Evolutionary conservation across 2,797 vertebrate species (phyloP).

Genomic region (Luscinia megarhynchos): DNA sequence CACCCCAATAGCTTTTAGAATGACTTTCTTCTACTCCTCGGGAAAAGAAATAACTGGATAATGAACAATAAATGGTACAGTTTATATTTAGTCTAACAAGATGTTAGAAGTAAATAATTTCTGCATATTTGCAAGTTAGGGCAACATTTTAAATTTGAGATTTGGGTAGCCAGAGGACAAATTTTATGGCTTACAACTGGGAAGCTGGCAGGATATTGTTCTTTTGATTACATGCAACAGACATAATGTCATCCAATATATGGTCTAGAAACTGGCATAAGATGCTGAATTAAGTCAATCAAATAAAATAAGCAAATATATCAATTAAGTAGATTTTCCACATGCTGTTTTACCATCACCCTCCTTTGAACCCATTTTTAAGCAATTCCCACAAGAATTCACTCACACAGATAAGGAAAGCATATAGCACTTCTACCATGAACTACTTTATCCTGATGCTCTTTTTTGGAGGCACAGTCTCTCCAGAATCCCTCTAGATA

Average conservation of each 20-base stretch:
- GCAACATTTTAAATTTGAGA: neutral
- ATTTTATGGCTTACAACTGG: neutral
- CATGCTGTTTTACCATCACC: neutral
- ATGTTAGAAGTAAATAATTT: neutral
- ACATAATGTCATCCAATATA: neutral
- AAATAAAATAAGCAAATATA: neutral
- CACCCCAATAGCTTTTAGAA: neutral
- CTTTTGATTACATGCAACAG: neutral
- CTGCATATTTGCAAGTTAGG: conserved; percentile 18
- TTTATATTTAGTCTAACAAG: neutral
- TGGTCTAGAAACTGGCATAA: neutral
- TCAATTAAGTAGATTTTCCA: neutral
- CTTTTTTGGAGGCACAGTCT: neutral
- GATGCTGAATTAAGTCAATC: neutral
- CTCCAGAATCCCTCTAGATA: neutral
- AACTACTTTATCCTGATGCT: neutral
- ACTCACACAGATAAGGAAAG: neutral
- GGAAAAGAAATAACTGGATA: conserved; percentile 7
- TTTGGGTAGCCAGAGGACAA: conserved; percentile 7
- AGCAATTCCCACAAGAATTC: neutral
- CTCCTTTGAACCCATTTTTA: neutral
- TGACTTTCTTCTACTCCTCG: neutral
- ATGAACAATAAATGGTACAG: neutral
- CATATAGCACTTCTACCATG: neutral
- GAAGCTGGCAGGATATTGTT: neutral